phyloP scores from a whole-genome alignment of 2,113 vertebrate species.

The Pelvicachromis taeniatus region DNA sequence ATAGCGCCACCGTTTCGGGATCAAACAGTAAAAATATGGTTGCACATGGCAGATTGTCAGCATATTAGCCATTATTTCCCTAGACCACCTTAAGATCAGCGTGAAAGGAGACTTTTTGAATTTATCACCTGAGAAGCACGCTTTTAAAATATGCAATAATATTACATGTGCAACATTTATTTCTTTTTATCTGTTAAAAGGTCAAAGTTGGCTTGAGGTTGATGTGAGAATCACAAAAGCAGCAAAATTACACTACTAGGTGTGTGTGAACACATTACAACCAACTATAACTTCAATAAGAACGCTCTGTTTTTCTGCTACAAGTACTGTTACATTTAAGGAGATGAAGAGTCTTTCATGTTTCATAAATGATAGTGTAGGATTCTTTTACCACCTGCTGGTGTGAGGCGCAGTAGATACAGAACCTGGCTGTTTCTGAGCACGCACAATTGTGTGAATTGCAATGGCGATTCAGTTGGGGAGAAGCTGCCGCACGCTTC shows the following conservation, averaged over 20 bases:
- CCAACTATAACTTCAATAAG: not conserved
- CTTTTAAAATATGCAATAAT: not conserved
- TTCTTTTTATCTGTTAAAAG: not conserved
- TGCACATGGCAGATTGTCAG: not conserved
- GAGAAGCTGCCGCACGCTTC: not conserved
- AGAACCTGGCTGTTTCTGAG: not conserved
- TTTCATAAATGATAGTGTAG: not conserved
- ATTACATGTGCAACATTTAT: not conserved
- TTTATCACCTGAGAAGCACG: not conserved
- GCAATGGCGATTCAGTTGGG: not conserved
- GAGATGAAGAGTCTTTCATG: not conserved
- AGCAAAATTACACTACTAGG: not conserved
- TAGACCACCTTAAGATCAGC: not conserved
- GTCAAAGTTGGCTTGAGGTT: not conserved
- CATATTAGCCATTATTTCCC: not conserved
- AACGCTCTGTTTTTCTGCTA: not conserved
- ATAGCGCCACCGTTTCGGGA: not conserved
- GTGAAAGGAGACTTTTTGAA: not conserved
- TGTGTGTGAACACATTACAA: not conserved
- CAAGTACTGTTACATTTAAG: not conserved
- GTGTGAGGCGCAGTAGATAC: not conserved
- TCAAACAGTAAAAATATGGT: not conserved
- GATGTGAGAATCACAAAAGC: not conserved
- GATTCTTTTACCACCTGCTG: not conserved
- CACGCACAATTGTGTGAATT: not conserved